phyloP scores from a whole-genome alignment of 2,113 vertebrate species.

The Lamprologus speciosus region DNA sequence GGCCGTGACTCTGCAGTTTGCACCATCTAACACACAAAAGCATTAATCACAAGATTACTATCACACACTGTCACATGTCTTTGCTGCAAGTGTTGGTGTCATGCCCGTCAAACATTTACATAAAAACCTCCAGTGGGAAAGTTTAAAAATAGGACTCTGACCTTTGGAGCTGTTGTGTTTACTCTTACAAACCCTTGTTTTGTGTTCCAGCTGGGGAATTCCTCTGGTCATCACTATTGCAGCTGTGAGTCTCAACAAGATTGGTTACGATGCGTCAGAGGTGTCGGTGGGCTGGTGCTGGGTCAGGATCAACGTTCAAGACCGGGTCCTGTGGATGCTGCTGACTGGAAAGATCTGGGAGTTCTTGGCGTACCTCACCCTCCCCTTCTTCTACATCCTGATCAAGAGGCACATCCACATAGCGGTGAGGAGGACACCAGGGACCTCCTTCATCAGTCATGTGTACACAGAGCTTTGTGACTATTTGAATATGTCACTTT shows the following conservation, averaged over 20 bases:
- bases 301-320: conserved; percentile 77
- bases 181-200: neutral
- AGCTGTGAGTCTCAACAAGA: conserved; percentile 82
- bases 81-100: neutral
- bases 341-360: conserved; percentile 92
- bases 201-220: conserved; percentile 81
- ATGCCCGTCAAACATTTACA: neutral
- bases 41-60: neutral
- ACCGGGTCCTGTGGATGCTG: conserved; percentile 89
- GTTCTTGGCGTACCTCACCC: conserved; percentile 83
- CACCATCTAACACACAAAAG: neutral
- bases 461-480: neutral
- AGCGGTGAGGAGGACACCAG: conserved; percentile 70
- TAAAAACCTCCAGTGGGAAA: neutral
- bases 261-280: conserved; percentile 89
- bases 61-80: conserved; percentile 9
- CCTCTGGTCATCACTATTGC: conserved; percentile 81
- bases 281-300: conserved; percentile 98
- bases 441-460: neutral
- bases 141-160: neutral
- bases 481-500: neutral
- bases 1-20: neutral
- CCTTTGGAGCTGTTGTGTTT: neutral
- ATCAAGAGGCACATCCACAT: conserved; percentile 86
- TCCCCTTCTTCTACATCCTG: conserved; percentile 86